Conservation (phyloP, 1,140 invertebrate species). For the Leptinotarsa lineolata region DNA sequence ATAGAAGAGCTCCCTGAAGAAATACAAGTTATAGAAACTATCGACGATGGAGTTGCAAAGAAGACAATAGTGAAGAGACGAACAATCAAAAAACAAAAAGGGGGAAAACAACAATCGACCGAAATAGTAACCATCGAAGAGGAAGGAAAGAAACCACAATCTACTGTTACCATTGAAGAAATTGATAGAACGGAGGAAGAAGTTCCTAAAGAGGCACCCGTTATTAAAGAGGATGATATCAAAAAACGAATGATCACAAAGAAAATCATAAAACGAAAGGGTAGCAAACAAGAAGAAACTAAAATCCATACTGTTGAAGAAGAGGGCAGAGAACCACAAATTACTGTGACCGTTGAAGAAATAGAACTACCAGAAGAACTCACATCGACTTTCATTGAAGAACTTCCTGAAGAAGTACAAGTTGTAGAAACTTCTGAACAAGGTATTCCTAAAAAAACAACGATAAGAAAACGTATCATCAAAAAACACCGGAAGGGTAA, state of each 20-base stretch:
- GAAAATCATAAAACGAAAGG: constrained; percentile 45
- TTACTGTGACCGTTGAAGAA: constrained; percentile 48
- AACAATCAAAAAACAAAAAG: constrained; percentile 47
- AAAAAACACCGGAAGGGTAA: constrained; percentile 57
- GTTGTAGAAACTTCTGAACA: constrained; percentile 48
- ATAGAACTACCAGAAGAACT: constrained; percentile 50
- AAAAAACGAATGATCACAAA: constrained; percentile 47
- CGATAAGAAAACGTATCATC: constrained; percentile 50
- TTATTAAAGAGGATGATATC: constrained; percentile 21
- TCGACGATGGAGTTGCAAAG: constrained; percentile 46
- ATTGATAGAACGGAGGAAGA: constrained; percentile 47
- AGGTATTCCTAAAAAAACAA: constrained; percentile 48
- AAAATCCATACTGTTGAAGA: constrained; percentile 51
- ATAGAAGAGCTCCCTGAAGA: constrained; percentile 53
- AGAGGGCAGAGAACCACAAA: constrained; percentile 48
- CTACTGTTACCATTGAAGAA: constrained; percentile 53
- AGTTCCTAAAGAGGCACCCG: constrained; percentile 38
- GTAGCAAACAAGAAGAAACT: constrained; percentile 48
- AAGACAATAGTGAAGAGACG: constrained; percentile 50
- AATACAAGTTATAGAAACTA: constrained; percentile 53
- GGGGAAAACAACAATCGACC: constrained; percentile 47
- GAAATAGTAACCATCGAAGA: constrained; percentile 48
- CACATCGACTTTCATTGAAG: constrained; percentile 51
- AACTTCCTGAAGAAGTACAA: constrained; percentile 52
- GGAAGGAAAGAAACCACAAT: constrained; percentile 50